phyloP scores from a whole-genome alignment of 2,797 vertebrate genomes.

The Dicrostonyx torquatus region DNA sequence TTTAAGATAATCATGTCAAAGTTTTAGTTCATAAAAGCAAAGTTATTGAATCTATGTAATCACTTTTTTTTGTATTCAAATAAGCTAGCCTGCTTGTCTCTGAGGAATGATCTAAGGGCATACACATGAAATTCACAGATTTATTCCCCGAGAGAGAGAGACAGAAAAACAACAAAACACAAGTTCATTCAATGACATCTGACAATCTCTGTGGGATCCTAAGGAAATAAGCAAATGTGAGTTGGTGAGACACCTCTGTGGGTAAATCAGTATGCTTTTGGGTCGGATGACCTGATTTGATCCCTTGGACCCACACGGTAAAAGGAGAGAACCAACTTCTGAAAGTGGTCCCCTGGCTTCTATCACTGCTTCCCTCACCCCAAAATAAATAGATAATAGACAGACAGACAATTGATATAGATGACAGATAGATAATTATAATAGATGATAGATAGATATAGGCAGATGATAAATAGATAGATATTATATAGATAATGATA shows the following conservation, averaged over 20 bases:
- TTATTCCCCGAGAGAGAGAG: neutral
- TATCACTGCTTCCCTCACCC: neutral
- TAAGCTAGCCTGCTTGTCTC: neutral
- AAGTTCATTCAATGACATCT: conserved; percentile 2
- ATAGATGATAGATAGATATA: neutral
- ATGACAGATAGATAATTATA: neutral
- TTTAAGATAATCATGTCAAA: conserved; percentile 34
- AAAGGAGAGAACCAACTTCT: neutral
- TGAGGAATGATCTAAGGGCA: neutral
- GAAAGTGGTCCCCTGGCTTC: neutral
- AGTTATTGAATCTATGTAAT: neutral
- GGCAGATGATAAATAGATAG: neutral
- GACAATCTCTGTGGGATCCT: neutral
- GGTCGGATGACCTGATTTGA: neutral
- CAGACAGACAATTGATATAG: too few species aligned
- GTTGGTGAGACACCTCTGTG: neutral
- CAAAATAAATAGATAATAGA: neutral
- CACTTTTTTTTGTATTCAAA: neutral
- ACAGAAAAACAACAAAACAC: neutral
- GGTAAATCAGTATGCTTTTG: neutral
- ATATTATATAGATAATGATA: neutral
- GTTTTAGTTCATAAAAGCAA: conserved; percentile 19
- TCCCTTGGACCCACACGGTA: neutral
- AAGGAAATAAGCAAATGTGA: neutral
- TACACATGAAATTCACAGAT: neutral